A percentile compares a stretch with the other conserved stretches of the same genome.
Conservation (phyloP, 2,797 vertebrate genomes). For the Picus viridis region DNA sequence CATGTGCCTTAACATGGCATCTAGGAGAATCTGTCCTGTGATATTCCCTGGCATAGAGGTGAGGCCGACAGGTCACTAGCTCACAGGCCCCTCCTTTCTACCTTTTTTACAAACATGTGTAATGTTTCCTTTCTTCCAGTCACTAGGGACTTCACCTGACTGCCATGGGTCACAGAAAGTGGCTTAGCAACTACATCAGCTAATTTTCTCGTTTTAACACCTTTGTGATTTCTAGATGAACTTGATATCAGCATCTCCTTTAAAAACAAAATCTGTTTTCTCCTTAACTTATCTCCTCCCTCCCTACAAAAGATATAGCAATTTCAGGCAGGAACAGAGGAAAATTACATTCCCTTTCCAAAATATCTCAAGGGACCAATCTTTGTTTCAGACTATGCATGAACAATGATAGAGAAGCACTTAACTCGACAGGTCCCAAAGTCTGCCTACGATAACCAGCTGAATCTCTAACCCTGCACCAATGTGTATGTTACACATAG, state of each 20-base stretch:
- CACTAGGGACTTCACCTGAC: too few relatives aligned
- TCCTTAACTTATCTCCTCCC: background rate
- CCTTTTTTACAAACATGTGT: too few relatives aligned
- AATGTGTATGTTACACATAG: background rate
- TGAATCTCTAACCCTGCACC: background rate
- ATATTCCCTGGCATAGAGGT: too few relatives aligned
- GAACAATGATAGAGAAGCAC: background rate
- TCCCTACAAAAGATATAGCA: background rate
- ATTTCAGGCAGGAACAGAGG: background rate
- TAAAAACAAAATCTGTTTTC: background rate
- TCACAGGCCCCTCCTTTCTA: too few relatives aligned
- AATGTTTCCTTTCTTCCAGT: too few relatives aligned
- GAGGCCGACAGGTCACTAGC: too few relatives aligned
- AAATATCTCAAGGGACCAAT: background rate
- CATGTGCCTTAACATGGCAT: too few relatives aligned
- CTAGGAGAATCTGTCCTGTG: too few relatives aligned
- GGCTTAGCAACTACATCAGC: too few relatives aligned
- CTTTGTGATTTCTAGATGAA: background rate
- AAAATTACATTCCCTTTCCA: background rate
- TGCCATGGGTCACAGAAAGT: too few relatives aligned
- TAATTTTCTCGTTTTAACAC: background rate
- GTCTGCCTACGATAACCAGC: background rate
- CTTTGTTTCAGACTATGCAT: background rate
- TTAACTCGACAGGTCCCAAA: background rate
- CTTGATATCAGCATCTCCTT: background rate